Conservation (phyloP, 2,113 vertebrate genomes). For the Etheostoma spectabile region DNA sequence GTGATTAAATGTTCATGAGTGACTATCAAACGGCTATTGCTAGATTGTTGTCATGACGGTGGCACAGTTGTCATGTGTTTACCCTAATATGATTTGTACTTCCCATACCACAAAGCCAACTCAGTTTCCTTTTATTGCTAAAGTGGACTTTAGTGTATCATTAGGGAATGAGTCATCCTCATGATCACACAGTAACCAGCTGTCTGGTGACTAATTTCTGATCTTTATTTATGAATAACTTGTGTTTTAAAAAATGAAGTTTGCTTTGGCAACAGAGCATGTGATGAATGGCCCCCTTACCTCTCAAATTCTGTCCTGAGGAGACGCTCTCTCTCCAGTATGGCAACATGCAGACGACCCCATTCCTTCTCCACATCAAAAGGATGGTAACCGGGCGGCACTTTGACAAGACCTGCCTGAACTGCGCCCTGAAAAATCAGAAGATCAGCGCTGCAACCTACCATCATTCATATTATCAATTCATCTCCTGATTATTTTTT, state of each 20-base stretch:
- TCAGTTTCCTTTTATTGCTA: conserved; percentile 10
- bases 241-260: conserved; percentile 2
- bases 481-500: not conserved
- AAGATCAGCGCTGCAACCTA: not conserved
- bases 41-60: conserved; percentile 26
- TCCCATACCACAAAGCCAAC: conserved; percentile 39
- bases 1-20: conserved; percentile 37
- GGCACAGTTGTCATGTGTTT: conserved; percentile 50
- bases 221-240: not conserved
- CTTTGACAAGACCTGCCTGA: conserved; percentile 90
- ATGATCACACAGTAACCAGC: conserved; percentile 20
- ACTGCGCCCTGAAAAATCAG: conserved; percentile 83
- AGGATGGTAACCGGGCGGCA: conserved; percentile 90
- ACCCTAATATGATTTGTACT: conserved; percentile 1
- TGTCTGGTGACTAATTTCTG: conserved; percentile 13
- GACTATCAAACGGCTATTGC: conserved; percentile 33
- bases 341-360: conserved; percentile 93
- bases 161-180: conserved; percentile 61
- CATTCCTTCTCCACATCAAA: conserved; percentile 98
- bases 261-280: conserved; percentile 48
- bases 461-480: not conserved
- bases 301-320: conserved; percentile 91
- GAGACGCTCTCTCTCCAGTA: conserved; percentile 93
- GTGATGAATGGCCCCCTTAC: conserved; percentile 53
- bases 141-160: conserved; percentile 4